Evolutionary conservation across 2,113 vertebrate genomes (phyloP), one percentile per base, ranked within the genome.

Genomic region (Perccottus glenii): DNA sequence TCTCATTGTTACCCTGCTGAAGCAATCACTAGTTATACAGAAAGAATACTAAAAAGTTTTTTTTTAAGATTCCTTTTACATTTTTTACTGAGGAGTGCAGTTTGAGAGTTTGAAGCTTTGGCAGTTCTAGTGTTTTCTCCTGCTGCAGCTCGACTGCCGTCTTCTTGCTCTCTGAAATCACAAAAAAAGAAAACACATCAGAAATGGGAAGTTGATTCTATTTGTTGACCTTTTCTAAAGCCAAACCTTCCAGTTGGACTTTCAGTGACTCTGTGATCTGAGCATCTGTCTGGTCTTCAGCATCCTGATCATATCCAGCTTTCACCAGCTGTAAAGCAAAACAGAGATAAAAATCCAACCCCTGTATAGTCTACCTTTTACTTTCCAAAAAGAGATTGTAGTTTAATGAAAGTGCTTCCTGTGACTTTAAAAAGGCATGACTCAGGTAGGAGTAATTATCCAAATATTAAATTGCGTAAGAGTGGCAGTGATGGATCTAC

Each of bases 201-300:
- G 0, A 9, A n/a, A 9, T 36, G 8, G 5, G 36, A 12, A 36
- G 4, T 15, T 11, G 11, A 51, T 35, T 10, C 10, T 11, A 51
- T 35, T 14, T 11, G 9, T 14, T 42, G 49, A 16, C 0, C 32
- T n/a, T 44, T 19, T 53, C 9, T 36, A 48, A 49, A 59, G 27
- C n/a, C 46, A 33, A 66, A 92, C 90, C 90, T 63, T 85, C 77
- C n/a, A 73, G 67, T 49, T 77, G 45, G 4, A 64, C 47, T 10
- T 52, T 60, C n/a, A 81, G 33, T 5, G 80, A 80, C 38, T 75
- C 65, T 45, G 16, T 10, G 12, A 15, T 76, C 48, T 51, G n/a
- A 19, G 16, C 16, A 6, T 70, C 48, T 38, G 48, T n/a, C 48
- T 44, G 35, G 14, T 27, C 48, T 4, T 44, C 44, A 35, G 9